phyloP scores from a whole-genome alignment of 2,113 vertebrate species.

The Megaptera novaeangliae region DNA sequence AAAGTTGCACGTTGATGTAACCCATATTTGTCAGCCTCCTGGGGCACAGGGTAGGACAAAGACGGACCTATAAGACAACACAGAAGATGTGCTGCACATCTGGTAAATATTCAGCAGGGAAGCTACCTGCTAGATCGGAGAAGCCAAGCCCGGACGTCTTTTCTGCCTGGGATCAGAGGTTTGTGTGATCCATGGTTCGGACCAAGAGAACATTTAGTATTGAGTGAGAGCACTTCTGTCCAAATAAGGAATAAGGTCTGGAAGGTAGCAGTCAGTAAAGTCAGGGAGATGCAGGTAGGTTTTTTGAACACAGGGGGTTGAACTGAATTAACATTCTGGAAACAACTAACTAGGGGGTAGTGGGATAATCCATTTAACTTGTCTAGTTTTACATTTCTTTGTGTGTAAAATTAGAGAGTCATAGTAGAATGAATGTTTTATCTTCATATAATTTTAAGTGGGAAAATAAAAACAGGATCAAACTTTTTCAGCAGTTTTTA shows the following conservation, averaged over 20 bases:
- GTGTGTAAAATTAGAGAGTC: not conserved
- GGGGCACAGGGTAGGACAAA: not conserved
- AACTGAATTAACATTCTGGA: not conserved
- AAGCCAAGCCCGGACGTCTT: not conserved
- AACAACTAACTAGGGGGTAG: not conserved
- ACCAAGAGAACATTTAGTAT: not conserved
- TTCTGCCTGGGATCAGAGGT: not conserved
- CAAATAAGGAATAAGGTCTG: not conserved
- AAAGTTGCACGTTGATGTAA: not conserved
- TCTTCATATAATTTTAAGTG: not conserved
- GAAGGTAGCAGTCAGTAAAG: not conserved
- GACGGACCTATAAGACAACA: not conserved
- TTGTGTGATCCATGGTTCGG: not conserved
- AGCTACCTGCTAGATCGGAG: not conserved
- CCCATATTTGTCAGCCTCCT: not conserved
- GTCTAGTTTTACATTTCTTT: not conserved
- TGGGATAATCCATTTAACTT: not conserved
- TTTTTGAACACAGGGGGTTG: not conserved
- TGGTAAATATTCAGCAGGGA: not conserved
- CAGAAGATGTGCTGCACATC: not conserved
- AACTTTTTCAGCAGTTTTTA: slow-evolving; percentile 49
- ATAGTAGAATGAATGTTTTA: not conserved
- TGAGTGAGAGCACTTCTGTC: not conserved
- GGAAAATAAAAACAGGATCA: not conserved
- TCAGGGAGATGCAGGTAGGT: not conserved